These are phyloP conservation scores for Sebastes fasciatus DNA, from an alignment of 2,113 vertebrate species.

Conservation along the genomic window DNA sequence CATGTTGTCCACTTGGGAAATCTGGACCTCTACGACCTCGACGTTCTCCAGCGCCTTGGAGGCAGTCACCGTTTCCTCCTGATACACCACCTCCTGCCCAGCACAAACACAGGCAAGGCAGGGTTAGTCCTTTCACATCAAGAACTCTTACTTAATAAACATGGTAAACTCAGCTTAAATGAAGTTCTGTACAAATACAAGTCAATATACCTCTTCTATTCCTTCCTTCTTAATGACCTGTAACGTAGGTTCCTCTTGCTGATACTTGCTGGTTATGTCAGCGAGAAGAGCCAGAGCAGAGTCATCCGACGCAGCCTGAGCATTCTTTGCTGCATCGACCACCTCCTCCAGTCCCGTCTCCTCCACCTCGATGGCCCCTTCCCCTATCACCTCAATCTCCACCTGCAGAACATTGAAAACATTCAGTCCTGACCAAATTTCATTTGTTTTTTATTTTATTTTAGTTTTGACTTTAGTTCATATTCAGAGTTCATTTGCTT, in stretches of 20 bases:
- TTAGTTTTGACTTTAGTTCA: too few relatives aligned
- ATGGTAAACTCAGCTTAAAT: not conserved
- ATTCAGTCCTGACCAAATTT: not conserved
- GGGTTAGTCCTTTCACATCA: conserved; percentile 1
- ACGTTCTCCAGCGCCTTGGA: conserved; percentile 95
- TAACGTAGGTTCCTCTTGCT: conserved; percentile 87
- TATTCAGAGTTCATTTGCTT: too few relatives aligned
- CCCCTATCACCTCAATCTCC: conserved; percentile 92
- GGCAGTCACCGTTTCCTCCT: conserved; percentile 89
- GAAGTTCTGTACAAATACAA: not conserved
- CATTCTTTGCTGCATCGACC: conserved; percentile 87
- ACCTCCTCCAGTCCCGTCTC: conserved; percentile 88
- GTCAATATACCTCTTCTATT: conserved; percentile 57
- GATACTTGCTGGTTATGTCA: conserved; percentile 99
- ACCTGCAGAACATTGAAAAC: conserved; percentile 72
- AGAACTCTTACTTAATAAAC: not conserved
- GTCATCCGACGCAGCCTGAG: conserved; percentile 90
- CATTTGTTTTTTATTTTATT: too few relatives aligned
- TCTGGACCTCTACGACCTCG: conserved; percentile 97
- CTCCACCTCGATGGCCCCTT: conserved; percentile 87
- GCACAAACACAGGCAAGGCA: not conserved
- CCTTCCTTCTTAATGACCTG: conserved; percentile 74
- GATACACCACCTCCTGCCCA: conserved; percentile 81
- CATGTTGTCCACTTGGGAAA: conserved; percentile 95
- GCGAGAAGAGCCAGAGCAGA: conserved; percentile 95